Base-by-base conservation (phyloP, 1,140 invertebrate species). In the Phenacoccus solenopsis region DNA sequence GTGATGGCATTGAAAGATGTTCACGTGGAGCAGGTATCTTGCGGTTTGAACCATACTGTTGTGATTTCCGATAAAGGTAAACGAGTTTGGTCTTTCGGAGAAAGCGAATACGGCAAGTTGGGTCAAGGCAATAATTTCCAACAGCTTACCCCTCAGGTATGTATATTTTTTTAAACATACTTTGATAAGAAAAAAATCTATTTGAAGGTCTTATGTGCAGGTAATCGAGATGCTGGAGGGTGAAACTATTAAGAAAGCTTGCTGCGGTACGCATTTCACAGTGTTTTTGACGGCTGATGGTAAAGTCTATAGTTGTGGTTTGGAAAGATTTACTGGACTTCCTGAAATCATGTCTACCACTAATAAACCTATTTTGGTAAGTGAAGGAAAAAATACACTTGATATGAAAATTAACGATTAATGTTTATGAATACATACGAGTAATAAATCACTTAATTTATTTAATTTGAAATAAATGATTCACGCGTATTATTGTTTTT, bases 81-180 rank as follows among this genome's bases (percentile, higher is more conserved):
- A 69, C 81, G 76, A n/a, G 84, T 86, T 0, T 88, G 85, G 84
- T 79, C 84, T 1, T 88, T 87, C 79, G 87, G 87, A 1, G 86
- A 88, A 78, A 85, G 85, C 4, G 86, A 87, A 74, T 85, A 84
- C 78, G 86, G 86, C 10, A 87, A 88, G 77, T 77, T 87, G 27
- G 86, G 85, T 9, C 77, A 85, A 27, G 85, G 85, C 56, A 81
- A 83, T 75, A 82, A 80, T 12, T 80, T 79, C 12, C 81, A 83
- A 25, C 84, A 83, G 72, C 79, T 81, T 10, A 80, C 78, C n/a
- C 84, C 84, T 13, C 77, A 80, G 72, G 78, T 78, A 69, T 24
- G 56, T 35, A 20, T 7, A 25, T 38, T 69, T 49, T 56, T n/a
- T 10, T 20, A 67, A 21, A 67, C 10, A 21, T 67, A 10, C 9